Evolutionary conservation across 1,140 invertebrate species (phyloP).

Genomic region (Nephotettix cincticeps): DNA sequence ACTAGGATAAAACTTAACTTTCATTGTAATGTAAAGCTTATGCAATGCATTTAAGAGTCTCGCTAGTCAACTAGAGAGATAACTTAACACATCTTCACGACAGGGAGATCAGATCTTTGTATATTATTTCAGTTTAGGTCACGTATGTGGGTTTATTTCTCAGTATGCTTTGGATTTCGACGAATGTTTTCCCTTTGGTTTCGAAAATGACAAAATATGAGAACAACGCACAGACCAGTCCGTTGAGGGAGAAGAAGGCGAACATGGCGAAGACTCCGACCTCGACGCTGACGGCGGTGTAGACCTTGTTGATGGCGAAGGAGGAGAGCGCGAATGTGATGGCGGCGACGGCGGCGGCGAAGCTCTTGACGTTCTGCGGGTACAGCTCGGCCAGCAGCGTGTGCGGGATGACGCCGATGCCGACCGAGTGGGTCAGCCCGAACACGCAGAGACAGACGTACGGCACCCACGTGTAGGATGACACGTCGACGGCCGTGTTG

Average conservation of each 20-base stretch:
- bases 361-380: conserved; percentile 40
- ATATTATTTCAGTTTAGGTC: too few relatives aligned
- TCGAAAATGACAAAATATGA: conserved; percentile 50
- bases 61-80: too few relatives aligned
- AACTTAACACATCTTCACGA: too few relatives aligned
- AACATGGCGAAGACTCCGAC: conserved; percentile 36
- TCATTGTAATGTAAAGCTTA: too few relatives aligned
- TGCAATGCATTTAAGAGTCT: too few relatives aligned
- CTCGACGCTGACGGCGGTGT: conserved; percentile 14
- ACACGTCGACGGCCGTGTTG: not conserved
- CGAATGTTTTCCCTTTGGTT: conserved; percentile 77
- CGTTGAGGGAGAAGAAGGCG: conserved; percentile 32
- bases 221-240: conserved; percentile 60
- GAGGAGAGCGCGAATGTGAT: conserved; percentile 36
- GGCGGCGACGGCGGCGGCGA: conserved; percentile 38
- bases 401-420: conserved; percentile 41
- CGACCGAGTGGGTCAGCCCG: conserved; percentile 36
- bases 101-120: not conserved
- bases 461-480: conserved; percentile 35
- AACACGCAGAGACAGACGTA: conserved; percentile 35
- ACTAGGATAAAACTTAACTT: too few relatives aligned
- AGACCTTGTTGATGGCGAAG: conserved; percentile 40
- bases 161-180: conserved; percentile 71
- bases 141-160: too few relatives aligned
- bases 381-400: conserved; percentile 42